Base-by-base conservation (phyloP, 2,797 vertebrate genomes). In the Caiman crocodilus region DNA sequence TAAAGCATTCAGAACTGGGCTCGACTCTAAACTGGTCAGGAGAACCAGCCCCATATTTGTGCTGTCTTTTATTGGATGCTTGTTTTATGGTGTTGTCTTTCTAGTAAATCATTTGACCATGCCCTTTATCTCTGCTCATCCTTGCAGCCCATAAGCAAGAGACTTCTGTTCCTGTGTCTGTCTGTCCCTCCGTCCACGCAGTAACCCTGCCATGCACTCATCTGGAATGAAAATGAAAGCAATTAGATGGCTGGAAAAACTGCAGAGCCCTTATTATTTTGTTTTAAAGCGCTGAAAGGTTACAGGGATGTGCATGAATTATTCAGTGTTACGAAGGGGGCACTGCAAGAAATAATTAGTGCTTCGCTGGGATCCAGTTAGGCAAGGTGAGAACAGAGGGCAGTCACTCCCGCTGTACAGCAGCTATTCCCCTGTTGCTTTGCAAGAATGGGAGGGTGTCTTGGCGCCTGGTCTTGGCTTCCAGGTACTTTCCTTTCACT, bases 191-290 rank as follows among this genome's bases (percentile, higher is more conserved):
- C 60, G 6, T 14, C 23, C 8, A 55, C 0, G 0, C 0, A 1
- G n/a, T 55, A 79, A 9, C 69, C 20, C 30, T 0, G 0, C 2
- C 0, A 15, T 5, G 4, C 78, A 4, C 76, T 57, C 12, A 14
- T 1, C 0, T 0, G 6, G 32, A 0, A 7, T 4, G 1, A 23
- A 1, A 21, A 26, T 61, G 60, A 61, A 61, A 61, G 14, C 60
- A 23, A 35, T 4, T 11, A 6, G 0, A 2, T 11, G 7, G 0
- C 42, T 73, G 30, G 0, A 0, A 7, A 63, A 59, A 25, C 50
- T 67, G 42, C 0, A 0, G 76, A 10, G 30, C 18, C 42, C 42
- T 50, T 50, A 50, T 50, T 17, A 3, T 82, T 58, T 25, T 61
- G 1, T n/a, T 50, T 56, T 65, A 20, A 58, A 69, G 15, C 89